Percentiles rank a stretch among this genome's conserved stretches.
Evolutionary conservation across 2,888 invertebrate genomes (phyloP).

Genomic region (Mellilla xanthometata): DNA sequence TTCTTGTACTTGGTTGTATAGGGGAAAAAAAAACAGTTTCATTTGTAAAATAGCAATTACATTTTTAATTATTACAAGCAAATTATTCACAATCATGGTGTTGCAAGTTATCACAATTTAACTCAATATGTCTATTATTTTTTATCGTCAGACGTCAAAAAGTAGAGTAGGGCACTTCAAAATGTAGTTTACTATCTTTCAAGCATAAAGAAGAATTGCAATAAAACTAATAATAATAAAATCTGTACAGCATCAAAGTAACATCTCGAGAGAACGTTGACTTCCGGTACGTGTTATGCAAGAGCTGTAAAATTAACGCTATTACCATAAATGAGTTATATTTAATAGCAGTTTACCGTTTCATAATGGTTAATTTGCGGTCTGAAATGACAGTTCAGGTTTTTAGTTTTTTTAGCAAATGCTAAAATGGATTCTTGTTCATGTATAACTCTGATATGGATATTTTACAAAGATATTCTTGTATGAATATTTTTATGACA

Average conservation of each 20-base stretch:
- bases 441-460: conserved; percentile 2
- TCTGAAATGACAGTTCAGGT: conserved; percentile 7
- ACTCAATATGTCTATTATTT: too few species aligned
- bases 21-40: too few species aligned
- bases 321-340: conserved; percentile 45
- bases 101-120: too few species aligned
- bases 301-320: conserved; percentile 41
- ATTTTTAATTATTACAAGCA: too few species aligned
- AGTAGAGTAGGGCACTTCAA: conserved; percentile 9
- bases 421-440: background rate
- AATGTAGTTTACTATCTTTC: background rate
- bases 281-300: conserved; percentile 44
- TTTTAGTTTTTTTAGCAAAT: conserved; percentile 2
- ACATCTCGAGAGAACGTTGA: conserved; percentile 19
- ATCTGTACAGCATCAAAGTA: conserved; percentile 2
- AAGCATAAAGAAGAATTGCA: conserved; percentile 3
- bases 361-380: conserved; percentile 30
- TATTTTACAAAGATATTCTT: too few species aligned
- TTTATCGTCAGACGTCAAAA: too few species aligned
- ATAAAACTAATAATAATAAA: conserved; percentile 10
- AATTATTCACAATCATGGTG: too few species aligned
- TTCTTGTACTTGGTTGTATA: too few species aligned
- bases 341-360: conserved; percentile 34
- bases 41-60: too few species aligned
- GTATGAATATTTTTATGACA: too few species aligned